Conservation (phyloP, 1,140 invertebrate genomes). For the Onthophagus taurus region DNA sequence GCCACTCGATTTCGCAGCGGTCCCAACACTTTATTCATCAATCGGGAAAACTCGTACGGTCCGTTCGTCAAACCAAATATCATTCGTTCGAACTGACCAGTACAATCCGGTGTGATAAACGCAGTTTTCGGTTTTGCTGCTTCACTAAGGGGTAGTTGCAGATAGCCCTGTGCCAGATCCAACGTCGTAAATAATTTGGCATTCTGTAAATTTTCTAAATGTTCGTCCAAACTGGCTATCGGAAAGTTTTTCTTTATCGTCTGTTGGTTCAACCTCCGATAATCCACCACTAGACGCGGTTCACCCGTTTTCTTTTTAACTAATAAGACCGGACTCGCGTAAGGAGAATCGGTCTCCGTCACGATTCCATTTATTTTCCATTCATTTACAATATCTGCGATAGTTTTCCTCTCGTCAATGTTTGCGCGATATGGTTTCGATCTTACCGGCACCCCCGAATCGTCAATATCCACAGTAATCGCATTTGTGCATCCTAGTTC, state of each 20-base stretch:
- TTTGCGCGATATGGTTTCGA: too few relatives aligned
- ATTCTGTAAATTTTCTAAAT: constrained; percentile 10
- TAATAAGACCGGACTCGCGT: constrained; percentile 4
- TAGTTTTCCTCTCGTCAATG: too few relatives aligned
- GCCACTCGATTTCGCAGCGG: constrained; percentile 22
- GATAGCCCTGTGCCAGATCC: constrained; percentile 19
- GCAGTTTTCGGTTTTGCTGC: constrained; percentile 24
- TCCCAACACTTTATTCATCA: constrained; percentile 25
- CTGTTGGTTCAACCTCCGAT: constrained; percentile 8
- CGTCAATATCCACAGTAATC: too few relatives aligned
- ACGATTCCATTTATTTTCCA: too few relatives aligned
- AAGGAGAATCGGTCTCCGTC: too few relatives aligned
- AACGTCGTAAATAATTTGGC: constrained; percentile 18
- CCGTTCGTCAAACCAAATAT: constrained; percentile 35
- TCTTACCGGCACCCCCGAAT: too few relatives aligned
- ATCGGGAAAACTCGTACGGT: constrained; percentile 24
- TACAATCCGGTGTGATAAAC: constrained; percentile 30
- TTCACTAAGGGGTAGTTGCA: constrained; percentile 22
- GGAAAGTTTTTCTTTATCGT: constrained; percentile 11
- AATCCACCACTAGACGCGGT: constrained; percentile 13
- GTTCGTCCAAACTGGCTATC: constrained; percentile 10
- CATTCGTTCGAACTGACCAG: constrained; percentile 37
- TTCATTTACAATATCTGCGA: too few relatives aligned
- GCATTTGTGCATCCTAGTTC: too few relatives aligned
- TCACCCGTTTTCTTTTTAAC: constrained; percentile 8